These are phyloP conservation scores for Orchesellides sinensis DNA, from an alignment of 2,888 invertebrate species.

Conservation along the genomic window DNA sequence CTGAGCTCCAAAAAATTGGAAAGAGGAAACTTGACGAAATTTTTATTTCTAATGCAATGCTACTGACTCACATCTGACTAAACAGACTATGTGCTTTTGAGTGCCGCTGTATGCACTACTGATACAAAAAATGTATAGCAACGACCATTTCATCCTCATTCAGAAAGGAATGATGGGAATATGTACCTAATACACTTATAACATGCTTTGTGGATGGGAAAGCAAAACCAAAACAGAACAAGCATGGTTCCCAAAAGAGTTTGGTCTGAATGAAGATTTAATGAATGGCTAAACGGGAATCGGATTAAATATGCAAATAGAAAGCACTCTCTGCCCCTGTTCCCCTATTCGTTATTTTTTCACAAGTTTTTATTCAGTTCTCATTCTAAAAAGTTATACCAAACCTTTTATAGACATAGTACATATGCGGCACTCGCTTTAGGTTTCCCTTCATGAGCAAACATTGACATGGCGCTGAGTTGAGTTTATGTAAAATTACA, in stretches of 20 bases:
- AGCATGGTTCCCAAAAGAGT: slow-evolving; percentile 22
- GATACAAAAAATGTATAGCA: background rate
- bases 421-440: background rate
- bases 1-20: background rate
- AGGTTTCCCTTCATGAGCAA: background rate
- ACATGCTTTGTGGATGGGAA: background rate
- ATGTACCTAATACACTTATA: background rate
- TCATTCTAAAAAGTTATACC: no score
- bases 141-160: background rate
- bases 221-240: background rate
- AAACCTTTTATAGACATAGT: background rate
- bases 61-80: background rate
- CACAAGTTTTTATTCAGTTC: background rate
- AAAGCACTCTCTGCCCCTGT: background rate
- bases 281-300: slow-evolving; percentile 44
- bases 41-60: slow-evolving; percentile 7
- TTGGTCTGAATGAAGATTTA: slow-evolving; percentile 35
- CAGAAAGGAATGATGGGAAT: no score
- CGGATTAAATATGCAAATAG: slow-evolving; percentile 43
- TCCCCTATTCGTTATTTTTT: background rate
- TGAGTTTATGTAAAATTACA: background rate
- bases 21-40: background rate
- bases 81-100: background rate
- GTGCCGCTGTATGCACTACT: background rate
- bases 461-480: slow-evolving; percentile 1